These are phyloP conservation scores for Rhinolophus sinicus DNA, from an alignment of 2,113 vertebrate genomes.

Conservation along the genomic window DNA sequence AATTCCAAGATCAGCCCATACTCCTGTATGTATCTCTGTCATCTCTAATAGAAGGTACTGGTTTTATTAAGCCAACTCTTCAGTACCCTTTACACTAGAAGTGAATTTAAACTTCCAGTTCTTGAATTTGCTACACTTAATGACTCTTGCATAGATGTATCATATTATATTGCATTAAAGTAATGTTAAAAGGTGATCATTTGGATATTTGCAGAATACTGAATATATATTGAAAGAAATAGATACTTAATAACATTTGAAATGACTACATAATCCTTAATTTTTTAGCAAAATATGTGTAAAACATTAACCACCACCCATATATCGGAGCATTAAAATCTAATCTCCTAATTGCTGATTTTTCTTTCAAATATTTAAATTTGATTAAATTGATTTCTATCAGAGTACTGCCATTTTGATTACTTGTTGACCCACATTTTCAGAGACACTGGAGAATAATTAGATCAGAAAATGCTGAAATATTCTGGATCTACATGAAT, in stretches of 20 bases:
- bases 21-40: neutral
- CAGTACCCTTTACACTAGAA: neutral
- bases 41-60: neutral
- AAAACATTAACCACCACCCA: neutral
- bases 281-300: neutral
- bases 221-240: neutral
- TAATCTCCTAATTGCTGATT: neutral
- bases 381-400: neutral
- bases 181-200: neutral
- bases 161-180: neutral
- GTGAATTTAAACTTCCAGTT: neutral
- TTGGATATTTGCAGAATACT: neutral
- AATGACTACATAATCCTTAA: neutral
- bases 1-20: neutral
- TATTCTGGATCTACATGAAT: neutral
- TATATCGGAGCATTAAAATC: neutral
- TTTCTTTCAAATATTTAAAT: conserved; percentile 32
- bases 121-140: neutral
- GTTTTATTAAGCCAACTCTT: neutral
- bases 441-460: neutral
- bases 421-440: neutral
- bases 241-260: neutral
- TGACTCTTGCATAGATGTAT: neutral
- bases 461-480: neutral
- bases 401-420: neutral